phyloP scores from a whole-genome alignment of 2,888 invertebrate species.

The Eulithis prunata region DNA sequence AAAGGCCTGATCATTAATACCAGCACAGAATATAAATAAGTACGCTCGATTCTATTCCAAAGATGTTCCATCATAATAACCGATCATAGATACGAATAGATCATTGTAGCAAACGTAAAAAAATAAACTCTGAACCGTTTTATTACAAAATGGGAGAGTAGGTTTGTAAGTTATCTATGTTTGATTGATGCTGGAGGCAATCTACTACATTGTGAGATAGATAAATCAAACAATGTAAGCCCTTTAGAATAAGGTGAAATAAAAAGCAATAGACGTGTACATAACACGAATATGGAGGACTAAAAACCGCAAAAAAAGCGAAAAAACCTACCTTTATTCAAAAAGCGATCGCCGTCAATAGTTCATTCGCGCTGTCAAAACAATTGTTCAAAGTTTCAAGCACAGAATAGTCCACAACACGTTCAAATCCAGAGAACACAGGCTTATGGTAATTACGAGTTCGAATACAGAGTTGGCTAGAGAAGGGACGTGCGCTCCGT shows the following conservation, averaged over 20 bases:
- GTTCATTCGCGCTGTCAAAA: conserved; percentile 55
- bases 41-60: too few relatives aligned
- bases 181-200: background rate
- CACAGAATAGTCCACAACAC: conserved; percentile 51
- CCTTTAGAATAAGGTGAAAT: too few relatives aligned
- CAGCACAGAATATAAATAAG: too few relatives aligned
- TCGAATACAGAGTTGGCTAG: conserved; percentile 59
- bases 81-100: too few relatives aligned
- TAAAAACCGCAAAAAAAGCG: background rate
- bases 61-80: too few relatives aligned
- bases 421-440: conserved; percentile 52
- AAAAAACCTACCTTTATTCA: conserved; percentile 64
- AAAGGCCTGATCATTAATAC: too few relatives aligned
- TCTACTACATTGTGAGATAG: background rate
- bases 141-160: background rate
- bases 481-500: conserved; percentile 62
- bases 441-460: conserved; percentile 68
- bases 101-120: background rate
- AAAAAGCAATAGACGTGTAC: too few relatives aligned
- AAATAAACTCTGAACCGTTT: background rate
- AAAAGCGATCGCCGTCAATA: conserved; percentile 49
- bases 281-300: background rate
- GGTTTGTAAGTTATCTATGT: background rate
- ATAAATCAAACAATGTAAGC: background rate
- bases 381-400: conserved; percentile 32